These are phyloP conservation scores for Passerina amoena DNA, from an alignment of 2,113 vertebrate species.

Conservation along the genomic window DNA sequence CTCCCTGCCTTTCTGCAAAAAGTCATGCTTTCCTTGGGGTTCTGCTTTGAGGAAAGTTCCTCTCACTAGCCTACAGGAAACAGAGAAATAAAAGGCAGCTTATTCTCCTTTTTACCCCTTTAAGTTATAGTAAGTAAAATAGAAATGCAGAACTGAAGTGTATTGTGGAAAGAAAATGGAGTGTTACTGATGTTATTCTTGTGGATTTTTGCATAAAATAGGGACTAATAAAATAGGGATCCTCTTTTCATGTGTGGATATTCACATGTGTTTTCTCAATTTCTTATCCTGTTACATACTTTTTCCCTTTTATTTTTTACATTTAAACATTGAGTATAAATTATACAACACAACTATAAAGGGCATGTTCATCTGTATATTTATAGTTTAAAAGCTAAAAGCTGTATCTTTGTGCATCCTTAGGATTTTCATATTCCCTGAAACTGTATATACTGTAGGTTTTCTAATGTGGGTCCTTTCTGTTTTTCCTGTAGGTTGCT, in stretches of 20 bases:
- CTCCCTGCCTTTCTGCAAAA: neutral
- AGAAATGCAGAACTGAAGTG: neutral
- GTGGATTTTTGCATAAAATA: neutral
- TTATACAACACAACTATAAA: neutral
- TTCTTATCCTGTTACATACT: neutral
- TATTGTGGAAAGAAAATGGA: neutral
- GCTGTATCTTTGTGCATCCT: neutral
- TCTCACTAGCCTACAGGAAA: neutral
- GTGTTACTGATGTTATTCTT: neutral
- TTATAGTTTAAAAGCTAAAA: neutral
- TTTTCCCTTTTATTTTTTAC: neutral
- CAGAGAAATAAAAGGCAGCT: neutral
- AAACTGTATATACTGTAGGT: neutral
- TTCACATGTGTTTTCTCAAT: neutral
- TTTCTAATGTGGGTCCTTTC: neutral
- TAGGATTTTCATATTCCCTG: neutral
- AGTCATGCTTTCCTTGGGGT: neutral
- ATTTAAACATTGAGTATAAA: neutral
- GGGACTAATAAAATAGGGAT: neutral
- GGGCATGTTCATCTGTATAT: neutral
- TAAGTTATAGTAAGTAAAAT: neutral
- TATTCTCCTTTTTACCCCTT: neutral
- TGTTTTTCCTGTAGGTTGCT: slow-evolving; percentile 83
- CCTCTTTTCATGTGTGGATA: neutral
- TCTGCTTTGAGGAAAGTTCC: neutral